Conservation (phyloP, 2,113 vertebrate species). For the Stictonetta naevosa region DNA sequence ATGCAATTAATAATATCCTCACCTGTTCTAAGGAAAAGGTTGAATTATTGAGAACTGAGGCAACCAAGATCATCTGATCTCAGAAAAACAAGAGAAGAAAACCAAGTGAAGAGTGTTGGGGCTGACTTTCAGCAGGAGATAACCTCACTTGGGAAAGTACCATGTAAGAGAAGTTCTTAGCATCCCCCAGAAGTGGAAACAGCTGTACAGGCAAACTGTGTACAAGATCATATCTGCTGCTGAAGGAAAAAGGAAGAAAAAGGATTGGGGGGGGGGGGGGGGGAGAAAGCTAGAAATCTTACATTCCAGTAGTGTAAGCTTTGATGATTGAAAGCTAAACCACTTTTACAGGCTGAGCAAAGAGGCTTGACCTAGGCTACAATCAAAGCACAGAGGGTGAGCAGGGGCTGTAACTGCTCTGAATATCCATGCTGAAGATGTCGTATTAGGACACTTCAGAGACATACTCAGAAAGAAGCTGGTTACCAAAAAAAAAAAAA, state of each 20-base stretch:
- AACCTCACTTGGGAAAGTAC: neutral
- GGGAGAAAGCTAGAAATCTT: neutral
- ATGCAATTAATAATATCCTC: neutral
- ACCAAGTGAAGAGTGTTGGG: neutral
- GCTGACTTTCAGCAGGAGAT: neutral
- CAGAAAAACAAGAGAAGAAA: neutral
- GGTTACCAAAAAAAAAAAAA: neutral
- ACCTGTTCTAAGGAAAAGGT: neutral
- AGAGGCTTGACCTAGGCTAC: neutral
- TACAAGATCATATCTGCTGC: neutral
- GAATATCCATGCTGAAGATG: neutral
- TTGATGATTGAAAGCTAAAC: neutral
- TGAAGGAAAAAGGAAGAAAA: neutral
- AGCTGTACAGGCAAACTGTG: neutral
- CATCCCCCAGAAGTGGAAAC: neutral
- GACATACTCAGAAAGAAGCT: neutral
- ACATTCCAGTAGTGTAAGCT: neutral
- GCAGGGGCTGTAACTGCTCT: neutral
- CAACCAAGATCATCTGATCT: neutral
- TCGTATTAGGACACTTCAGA: neutral
- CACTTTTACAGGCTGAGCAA: neutral
- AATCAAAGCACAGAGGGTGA: neutral
- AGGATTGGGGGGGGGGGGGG: no score
- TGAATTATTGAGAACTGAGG: neutral
- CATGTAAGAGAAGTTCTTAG: neutral